Percentiles rank a stretch among this genome's conserved stretches.
Evolutionary conservation across 2,797 vertebrate genomes (phyloP).

Genomic region (Platalea minor): DNA sequence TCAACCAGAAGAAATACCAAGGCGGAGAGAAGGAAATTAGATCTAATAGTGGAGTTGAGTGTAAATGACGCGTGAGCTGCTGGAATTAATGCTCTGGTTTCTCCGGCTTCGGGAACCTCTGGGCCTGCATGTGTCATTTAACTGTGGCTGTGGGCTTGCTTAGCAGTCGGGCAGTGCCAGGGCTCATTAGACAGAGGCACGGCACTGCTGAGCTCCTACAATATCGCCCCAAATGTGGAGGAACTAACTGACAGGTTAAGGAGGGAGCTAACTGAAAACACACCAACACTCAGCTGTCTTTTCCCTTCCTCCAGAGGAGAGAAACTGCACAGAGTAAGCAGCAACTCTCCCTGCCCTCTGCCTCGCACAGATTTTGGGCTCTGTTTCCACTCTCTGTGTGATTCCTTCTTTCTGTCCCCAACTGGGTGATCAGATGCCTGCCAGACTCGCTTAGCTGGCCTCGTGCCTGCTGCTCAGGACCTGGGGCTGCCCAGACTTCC

Average conservation of each 20-base stretch:
- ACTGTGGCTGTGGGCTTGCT: constrained; percentile 12
- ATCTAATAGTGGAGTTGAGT: constrained; percentile 8
- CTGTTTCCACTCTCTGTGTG: neutral
- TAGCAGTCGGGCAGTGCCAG: constrained; percentile 13
- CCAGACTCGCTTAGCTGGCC: constrained; percentile 20
- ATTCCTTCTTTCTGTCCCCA: neutral
- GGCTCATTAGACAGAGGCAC: constrained; percentile 36
- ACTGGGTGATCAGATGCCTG: neutral
- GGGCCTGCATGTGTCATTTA: neutral
- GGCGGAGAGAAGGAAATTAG: neutral
- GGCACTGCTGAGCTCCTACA: neutral
- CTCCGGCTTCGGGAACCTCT: neutral
- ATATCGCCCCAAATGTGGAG: neutral
- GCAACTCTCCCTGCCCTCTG: neutral
- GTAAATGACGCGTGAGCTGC: constrained; percentile 37
- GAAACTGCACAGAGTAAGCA: neutral
- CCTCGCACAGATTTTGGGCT: neutral
- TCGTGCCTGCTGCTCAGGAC: constrained; percentile 17
- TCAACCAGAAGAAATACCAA: neutral
- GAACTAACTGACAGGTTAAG: neutral
- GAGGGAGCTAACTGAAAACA: neutral
- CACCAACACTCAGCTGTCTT: neutral
- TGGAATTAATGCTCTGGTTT: constrained; percentile 55
- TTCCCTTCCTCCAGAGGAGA: neutral
- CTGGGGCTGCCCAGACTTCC: constrained; percentile 44